Conservation (phyloP, 2,113 vertebrate genomes). For the Sorex araneus region DNA sequence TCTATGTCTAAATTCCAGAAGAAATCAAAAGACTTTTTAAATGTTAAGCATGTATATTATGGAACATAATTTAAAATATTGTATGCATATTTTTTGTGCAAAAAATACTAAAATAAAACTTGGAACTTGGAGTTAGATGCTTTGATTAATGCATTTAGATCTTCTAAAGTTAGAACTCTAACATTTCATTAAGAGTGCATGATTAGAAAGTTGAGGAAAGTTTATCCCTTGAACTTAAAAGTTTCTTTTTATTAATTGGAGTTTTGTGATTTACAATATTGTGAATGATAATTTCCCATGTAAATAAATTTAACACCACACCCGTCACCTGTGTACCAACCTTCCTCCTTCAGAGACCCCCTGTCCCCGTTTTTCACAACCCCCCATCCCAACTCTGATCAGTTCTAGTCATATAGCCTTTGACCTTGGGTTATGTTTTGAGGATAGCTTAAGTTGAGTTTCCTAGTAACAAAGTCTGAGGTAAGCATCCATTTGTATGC, state of each 20-base stretch:
- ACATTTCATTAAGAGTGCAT: not conserved
- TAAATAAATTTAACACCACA: too few relatives aligned
- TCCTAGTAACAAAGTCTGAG: constrained; percentile 4
- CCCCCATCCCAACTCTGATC: too few relatives aligned
- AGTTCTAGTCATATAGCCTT: too few relatives aligned
- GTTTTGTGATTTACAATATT: too few relatives aligned
- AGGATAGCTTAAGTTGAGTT: not conserved
- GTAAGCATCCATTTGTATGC: not conserved
- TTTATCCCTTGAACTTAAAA: not conserved
- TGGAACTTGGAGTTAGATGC: not conserved
- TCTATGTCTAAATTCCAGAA: constrained; percentile 10
- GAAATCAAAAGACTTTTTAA: not conserved
- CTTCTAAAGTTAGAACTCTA: constrained; percentile 24
- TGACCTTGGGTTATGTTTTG: not conserved
- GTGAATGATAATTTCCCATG: too few relatives aligned
- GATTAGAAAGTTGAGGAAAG: not conserved
- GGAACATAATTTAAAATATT: constrained; percentile 39
- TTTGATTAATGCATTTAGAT: not conserved
- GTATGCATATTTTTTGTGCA: constrained; percentile 43
- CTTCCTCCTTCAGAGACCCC: too few relatives aligned
- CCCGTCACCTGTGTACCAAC: too few relatives aligned
- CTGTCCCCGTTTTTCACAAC: too few relatives aligned
- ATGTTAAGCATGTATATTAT: constrained; percentile 31
- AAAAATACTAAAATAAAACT: constrained; percentile 5
- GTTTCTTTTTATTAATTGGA: too few relatives aligned